Conservation (phyloP, 2,888 invertebrate species). For the Agriopis aurantiaria region DNA sequence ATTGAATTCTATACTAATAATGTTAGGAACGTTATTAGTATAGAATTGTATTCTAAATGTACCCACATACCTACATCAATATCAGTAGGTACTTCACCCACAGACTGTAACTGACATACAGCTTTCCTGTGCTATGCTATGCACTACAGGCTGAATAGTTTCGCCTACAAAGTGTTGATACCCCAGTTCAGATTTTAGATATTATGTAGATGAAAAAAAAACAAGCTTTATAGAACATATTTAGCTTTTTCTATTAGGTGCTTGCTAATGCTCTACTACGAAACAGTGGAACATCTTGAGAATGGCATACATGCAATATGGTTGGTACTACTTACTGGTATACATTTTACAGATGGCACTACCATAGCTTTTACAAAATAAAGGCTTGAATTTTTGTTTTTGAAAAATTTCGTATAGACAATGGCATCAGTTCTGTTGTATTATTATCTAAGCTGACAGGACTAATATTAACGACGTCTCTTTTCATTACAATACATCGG, state of each 20-base stretch:
- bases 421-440: no score
- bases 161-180: background rate
- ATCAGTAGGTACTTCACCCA: background rate
- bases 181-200: background rate
- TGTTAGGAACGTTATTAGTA: no score
- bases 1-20: no score
- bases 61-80: background rate
- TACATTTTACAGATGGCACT: no score
- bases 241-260: constrained; percentile 1
- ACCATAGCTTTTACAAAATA: no score
- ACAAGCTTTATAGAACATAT: background rate
- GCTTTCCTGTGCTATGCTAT: background rate
- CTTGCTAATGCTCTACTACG: background rate
- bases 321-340: no score
- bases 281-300: background rate
- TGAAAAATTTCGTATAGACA: no score
- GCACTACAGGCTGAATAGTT: background rate
- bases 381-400: no score
- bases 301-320: background rate
- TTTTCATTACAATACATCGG: no score
- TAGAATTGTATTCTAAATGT: background rate
- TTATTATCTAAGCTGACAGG: no score
- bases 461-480: no score
- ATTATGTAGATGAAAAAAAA: background rate
- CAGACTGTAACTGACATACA: background rate